phyloP scores from a whole-genome alignment of 2,888 invertebrate species.

The Lamproptera curius region DNA sequence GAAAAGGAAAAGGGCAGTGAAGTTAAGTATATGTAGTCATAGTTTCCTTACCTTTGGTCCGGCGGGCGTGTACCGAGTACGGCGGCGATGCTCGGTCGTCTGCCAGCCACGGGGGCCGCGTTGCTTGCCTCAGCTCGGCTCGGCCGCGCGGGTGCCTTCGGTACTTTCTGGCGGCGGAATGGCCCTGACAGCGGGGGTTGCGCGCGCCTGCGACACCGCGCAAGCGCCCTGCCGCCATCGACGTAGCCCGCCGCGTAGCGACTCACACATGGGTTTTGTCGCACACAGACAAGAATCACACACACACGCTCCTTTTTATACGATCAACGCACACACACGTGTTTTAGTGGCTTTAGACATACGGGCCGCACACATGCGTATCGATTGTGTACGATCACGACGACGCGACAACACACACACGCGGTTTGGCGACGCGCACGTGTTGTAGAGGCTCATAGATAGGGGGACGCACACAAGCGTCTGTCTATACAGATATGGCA shows the following conservation, averaged over 20 bases:
- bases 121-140: constrained; percentile 65
- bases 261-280: background rate
- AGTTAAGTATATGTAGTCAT: background rate
- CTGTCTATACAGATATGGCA: no score
- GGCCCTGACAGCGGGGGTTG: constrained; percentile 53
- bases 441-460: no score
- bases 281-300: no score
- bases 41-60: constrained; percentile 57
- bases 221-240: constrained; percentile 41
- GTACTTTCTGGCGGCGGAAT: constrained; percentile 72
- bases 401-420: no score
- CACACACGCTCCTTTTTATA: no score
- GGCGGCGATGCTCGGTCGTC: constrained; percentile 50
- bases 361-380: no score
- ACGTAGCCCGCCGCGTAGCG: background rate
- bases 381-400: no score
- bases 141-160: constrained; percentile 63
- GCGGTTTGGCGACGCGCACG: no score
- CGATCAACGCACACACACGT: no score
- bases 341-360: no score
- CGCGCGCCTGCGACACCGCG: constrained; percentile 62
- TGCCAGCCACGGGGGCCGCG: constrained; percentile 68
- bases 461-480: no score
- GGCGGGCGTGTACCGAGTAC: constrained; percentile 64
- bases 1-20: constrained; percentile 16